Evolutionary conservation across 37 sponge, comb jelly and placozoan genomes (phyloP), one percentile per base, ranked within the genome.

Genomic region (Beroe forskalii): DNA sequence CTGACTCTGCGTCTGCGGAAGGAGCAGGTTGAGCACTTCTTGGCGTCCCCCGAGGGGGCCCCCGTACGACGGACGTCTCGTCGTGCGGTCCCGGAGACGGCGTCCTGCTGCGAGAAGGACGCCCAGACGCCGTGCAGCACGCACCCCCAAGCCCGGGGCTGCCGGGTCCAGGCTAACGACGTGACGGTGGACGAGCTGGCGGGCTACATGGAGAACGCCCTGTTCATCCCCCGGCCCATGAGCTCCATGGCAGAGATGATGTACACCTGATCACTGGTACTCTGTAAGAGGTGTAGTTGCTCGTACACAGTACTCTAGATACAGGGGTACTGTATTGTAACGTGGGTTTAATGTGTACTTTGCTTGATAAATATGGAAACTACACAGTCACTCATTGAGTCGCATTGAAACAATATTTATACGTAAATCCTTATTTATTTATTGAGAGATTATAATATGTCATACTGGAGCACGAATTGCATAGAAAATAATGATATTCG

Each of bases 181-280:
- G 91, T 92, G 1, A 93, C 95, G 41, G 94, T 93, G 41, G 94
- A 96, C 28, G 96, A 96, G 24, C 67, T 96, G 67, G 96, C 96
- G 23, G 92, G 94, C 12, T 96, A 96, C 90, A 36, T 96, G 43
- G 95, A 96, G 48, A 43, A 94, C 32, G 90, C 92, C 32, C 90
- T 96, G 86, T 93, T 76, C 62, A 76, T 96, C 1, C 96, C 96
- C 0, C 92, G 90, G 69, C 95, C 94, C 9, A 96, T 96, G 96
- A 94, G 95, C 25, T 92, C 93, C 23, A 93, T 93, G 93, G 96
- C 96, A 19, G 90, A 94, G 48, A 90, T 96, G 31, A 96, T 94
- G 94, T 96, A 96, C 89, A 91, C 95, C 9, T 96, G 91, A 93
- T 64, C n/a, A 67, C 9, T 25, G n/a, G n/a, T n/a, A n/a, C n/a